Base-by-base conservation (phyloP, 2,888 invertebrate species). In the Andrena camellia region DNA sequence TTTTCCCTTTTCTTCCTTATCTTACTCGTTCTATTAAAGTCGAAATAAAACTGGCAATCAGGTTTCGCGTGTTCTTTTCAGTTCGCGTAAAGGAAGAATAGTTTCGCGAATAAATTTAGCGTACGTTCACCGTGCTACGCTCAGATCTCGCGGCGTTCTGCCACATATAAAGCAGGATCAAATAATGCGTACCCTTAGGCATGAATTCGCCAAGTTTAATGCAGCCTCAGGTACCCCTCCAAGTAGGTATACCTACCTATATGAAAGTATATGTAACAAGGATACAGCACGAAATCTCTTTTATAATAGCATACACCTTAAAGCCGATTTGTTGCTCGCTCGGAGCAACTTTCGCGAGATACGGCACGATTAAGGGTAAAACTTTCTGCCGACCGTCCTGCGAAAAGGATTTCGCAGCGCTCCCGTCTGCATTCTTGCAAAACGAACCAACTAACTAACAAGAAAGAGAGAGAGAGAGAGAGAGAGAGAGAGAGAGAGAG, bases 251-350 rank as follows among this genome's bases (percentile, higher is more conserved):
- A 54, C 67, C 20, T n/a, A 54, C 67, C 20, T 78, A 54, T 62
- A 67, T n/a, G 69, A 75, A 72, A 75, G 72, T 76, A 52, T 74
- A 84, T 54, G 86, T 72, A 62, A 69, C 75, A 68, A 33, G 88
- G 84, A 83, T 86, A 84, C 76, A 79, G 83, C 76, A 78, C 70
- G 81, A 70, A 86, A 86, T 76, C 85, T 83, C 83, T 85, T 85
- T 86, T 86, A 83, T 86, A 88, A 88, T 88, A 79, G 86, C 73
- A 54, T 78, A 81, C 78, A 83, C 76, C 81, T 74, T 88, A 87
- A 89, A 87, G 86, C 87, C 88, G 87, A 89, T 88, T 88, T 88
- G 89, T 89, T 86, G 89, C 81, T 52, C 64, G 82, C 75, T 84
- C 60, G 82, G 73, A 74, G 78, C 81, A 79, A 87, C 70, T 88